Percentiles rank a stretch among this genome's conserved stretches.
Conservation (phyloP, 1,140 invertebrate genomes). For the Phortica variegata region DNA sequence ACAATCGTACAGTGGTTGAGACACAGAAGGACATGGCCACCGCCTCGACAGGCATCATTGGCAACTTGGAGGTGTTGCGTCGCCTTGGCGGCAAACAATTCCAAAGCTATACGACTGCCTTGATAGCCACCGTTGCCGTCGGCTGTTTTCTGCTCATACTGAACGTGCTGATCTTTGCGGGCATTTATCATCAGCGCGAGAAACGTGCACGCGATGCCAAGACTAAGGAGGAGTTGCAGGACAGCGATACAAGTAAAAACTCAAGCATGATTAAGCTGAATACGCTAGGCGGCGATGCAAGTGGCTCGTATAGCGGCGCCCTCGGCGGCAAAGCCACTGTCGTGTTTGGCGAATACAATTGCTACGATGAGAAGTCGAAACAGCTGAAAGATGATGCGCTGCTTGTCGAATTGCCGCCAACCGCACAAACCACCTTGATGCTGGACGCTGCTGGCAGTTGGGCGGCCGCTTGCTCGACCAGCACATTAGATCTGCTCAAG, state of each 20-base stretch:
- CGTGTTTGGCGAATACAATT: constrained; percentile 65
- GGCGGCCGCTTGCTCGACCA: constrained; percentile 39
- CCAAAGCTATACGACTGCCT: constrained; percentile 83
- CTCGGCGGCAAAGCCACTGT: constrained; percentile 30
- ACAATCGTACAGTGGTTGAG: constrained; percentile 39
- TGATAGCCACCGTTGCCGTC: constrained; percentile 90
- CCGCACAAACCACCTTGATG: constrained; percentile 44
- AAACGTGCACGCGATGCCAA: constrained; percentile 65
- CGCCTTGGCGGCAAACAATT: constrained; percentile 77
- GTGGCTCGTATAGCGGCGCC: constrained; percentile 36
- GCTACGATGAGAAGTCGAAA: constrained; percentile 65
- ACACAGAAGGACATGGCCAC: constrained; percentile 49
- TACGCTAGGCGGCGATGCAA: constrained; percentile 23
- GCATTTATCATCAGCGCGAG: constrained; percentile 89
- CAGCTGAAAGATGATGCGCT: constrained; percentile 64
- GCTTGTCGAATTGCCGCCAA: constrained; percentile 64
- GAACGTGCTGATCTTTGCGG: constrained; percentile 91
- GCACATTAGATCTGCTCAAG: constrained; percentile 46
- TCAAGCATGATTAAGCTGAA: constrained; percentile 48
- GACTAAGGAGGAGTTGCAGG: constrained; percentile 72
- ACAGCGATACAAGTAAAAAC: constrained; percentile 61
- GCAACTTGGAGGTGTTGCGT: constrained; percentile 59
- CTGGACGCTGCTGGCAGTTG: constrained; percentile 37
- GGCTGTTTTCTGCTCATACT: constrained; percentile 85
- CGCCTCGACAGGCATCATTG: constrained; percentile 47